phyloP scores from a whole-genome alignment of 2,888 invertebrate genomes.

The Oeneis ivallda region DNA sequence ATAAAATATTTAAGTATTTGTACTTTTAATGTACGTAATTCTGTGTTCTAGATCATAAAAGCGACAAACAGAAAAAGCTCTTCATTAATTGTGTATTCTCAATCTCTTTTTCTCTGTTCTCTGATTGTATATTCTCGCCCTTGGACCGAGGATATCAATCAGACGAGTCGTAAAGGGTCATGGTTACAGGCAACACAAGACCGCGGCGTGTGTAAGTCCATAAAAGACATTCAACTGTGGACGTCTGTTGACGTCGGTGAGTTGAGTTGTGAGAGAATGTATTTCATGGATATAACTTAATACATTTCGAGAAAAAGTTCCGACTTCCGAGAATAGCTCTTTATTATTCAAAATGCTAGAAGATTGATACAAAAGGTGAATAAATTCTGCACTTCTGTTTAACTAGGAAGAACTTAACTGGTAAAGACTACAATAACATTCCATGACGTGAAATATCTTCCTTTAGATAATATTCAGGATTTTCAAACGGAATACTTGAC shows the following conservation, averaged over 20 bases:
- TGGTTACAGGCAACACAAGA: too few species aligned
- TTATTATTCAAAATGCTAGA: conserved; percentile 16
- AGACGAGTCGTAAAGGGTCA: too few species aligned
- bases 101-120: too few species aligned
- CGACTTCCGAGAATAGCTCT: not conserved
- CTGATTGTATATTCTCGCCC: too few species aligned
- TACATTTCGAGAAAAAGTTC: not conserved
- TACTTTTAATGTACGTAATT: too few species aligned
- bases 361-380: conserved; percentile 11
- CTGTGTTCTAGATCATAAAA: too few species aligned
- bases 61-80: too few species aligned
- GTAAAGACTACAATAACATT: conserved; percentile 13
- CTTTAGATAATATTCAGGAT: conserved; percentile 11
- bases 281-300: conserved; percentile 5
- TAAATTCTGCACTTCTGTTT: conserved; percentile 15
- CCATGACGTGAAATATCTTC: conserved; percentile 9
- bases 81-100: too few species aligned
- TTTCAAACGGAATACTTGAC: conserved; percentile 5
- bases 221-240: too few species aligned
- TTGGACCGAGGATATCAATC: too few species aligned
- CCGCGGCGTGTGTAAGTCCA: too few species aligned
- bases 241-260: not conserved
- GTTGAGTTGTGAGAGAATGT: not conserved
- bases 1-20: too few species aligned
- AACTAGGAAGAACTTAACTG: conserved; percentile 5